A percentile compares a stretch with the other conserved stretches of the same genome.
Conservation (phyloP, 2,113 vertebrate species). For the Panurus biarmicus region DNA sequence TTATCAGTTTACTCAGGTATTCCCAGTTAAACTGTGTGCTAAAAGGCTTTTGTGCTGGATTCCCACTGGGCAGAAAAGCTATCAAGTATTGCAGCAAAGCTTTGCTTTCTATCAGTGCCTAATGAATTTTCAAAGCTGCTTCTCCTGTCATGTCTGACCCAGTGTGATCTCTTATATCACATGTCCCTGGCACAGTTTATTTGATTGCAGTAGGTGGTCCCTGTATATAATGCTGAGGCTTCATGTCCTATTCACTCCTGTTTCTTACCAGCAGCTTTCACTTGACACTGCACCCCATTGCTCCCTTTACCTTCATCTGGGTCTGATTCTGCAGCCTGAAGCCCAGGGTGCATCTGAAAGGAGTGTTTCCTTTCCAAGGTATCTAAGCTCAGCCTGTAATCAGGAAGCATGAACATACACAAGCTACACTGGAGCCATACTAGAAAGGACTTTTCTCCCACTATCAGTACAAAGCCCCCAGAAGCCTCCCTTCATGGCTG, state of each 20-base stretch:
- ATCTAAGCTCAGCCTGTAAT: background rate
- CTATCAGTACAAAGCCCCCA: background rate
- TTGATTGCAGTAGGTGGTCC: background rate
- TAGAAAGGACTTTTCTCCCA: background rate
- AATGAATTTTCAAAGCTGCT: constrained; percentile 34
- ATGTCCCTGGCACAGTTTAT: background rate
- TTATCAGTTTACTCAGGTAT: constrained; percentile 52
- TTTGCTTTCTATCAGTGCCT: background rate
- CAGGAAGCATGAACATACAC: background rate
- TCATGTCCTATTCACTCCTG: background rate
- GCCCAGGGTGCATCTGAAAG: background rate
- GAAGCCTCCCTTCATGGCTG: accelerated
- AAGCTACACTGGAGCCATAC: background rate
- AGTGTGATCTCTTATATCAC: background rate
- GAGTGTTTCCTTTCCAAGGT: background rate
- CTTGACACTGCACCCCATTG: background rate
- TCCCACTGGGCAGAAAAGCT: constrained; percentile 44
- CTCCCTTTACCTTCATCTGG: background rate
- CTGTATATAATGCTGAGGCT: background rate
- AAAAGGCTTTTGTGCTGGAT: constrained; percentile 28
- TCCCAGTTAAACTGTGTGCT: constrained; percentile 24
- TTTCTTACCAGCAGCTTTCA: background rate
- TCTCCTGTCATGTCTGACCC: background rate
- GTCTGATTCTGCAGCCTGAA: background rate
- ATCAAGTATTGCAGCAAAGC: constrained; percentile 29